A percentile compares a stretch with the other conserved stretches of the same genome.
These are phyloP conservation scores for Indri indri DNA, from an alignment of 2,113 vertebrate genomes.

Conservation along the genomic window DNA sequence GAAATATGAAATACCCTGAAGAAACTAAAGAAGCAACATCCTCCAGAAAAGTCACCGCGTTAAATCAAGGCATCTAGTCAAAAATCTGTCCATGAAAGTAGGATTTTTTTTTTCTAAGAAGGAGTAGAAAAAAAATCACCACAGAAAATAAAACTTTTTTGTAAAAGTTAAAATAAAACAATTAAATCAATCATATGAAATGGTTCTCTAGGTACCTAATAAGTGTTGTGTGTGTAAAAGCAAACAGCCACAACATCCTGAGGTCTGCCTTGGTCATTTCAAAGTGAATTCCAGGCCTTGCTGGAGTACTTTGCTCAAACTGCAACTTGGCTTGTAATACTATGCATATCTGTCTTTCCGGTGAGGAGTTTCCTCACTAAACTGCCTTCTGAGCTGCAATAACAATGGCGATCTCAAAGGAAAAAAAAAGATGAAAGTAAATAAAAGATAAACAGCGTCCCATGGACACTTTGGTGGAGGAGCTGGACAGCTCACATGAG, in stretches of 20 bases:
- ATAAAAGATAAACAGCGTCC: not conserved
- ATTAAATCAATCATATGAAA: not conserved
- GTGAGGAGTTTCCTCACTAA: not conserved
- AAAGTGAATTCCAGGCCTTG: not conserved
- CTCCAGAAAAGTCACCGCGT: not conserved
- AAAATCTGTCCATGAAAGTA: not conserved
- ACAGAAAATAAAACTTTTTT: not conserved
- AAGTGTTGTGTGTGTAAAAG: not conserved
- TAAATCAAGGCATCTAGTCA: not conserved
- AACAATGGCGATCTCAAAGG: not conserved
- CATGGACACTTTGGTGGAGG: not conserved
- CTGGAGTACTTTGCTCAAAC: not conserved
- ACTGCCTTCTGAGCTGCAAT: not conserved
- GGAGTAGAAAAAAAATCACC: not conserved
- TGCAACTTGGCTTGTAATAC: no score
- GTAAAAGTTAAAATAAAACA: not conserved
- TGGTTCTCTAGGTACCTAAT: not conserved
- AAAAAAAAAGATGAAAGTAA: not conserved
- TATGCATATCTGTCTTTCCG: not conserved
- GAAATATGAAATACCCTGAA: not conserved
- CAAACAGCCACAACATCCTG: not conserved
- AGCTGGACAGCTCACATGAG: not conserved
- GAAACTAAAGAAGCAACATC: not conserved
- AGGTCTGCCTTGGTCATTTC: not conserved
- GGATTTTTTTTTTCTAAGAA: not conserved